Evolutionary conservation across 2,888 invertebrate genomes (phyloP).

Genomic region (Trilocha varians): DNA sequence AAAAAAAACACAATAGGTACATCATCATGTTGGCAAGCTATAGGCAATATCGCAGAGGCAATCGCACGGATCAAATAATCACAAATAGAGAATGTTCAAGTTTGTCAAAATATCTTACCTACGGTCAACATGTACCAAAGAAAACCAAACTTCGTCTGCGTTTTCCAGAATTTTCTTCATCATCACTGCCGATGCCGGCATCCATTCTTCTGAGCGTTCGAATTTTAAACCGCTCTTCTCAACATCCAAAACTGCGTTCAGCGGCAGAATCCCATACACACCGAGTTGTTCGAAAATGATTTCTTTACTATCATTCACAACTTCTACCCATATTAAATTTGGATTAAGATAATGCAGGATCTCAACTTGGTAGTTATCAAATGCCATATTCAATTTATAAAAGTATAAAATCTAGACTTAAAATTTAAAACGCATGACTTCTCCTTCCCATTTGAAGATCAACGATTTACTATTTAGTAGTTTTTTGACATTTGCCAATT

Average conservation of each 20-base stretch:
- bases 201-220: slow-evolving; percentile 30
- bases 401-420: no score
- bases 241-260: slow-evolving; percentile 23
- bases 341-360: slow-evolving; percentile 43
- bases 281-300: slow-evolving; percentile 47
- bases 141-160: slow-evolving; percentile 34
- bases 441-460: no score
- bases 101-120: slow-evolving; percentile 29
- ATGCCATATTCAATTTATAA: slow-evolving; percentile 21
- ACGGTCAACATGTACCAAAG: slow-evolving; percentile 32
- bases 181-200: slow-evolving; percentile 26
- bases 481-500: no score
- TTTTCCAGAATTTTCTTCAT: slow-evolving; percentile 28
- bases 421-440: no score
- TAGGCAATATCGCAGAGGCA: no score
- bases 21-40: no score
- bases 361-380: slow-evolving; percentile 38
- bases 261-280: slow-evolving; percentile 43
- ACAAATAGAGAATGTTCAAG: neutral
- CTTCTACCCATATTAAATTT: slow-evolving; percentile 50
- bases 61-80: no score
- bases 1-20: no score
- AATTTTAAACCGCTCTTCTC: slow-evolving; percentile 17
- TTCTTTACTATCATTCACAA: slow-evolving; percentile 13
- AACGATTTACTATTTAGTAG: no score